These are phyloP conservation scores for Melitaea cinxia DNA, from an alignment of 1,140 invertebrate genomes.

Conservation along the genomic window DNA sequence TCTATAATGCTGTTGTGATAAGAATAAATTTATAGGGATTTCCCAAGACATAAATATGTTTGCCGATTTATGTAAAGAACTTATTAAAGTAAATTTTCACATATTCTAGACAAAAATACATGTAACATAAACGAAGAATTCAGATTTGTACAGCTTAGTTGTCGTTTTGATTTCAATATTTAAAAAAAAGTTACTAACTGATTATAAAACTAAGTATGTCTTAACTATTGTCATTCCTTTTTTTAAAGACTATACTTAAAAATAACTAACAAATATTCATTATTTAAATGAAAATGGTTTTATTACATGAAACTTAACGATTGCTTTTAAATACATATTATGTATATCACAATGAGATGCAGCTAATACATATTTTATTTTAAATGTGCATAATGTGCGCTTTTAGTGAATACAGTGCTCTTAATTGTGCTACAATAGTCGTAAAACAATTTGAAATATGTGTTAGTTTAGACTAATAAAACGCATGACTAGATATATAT, in stretches of 20 bases:
- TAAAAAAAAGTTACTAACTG: not conserved
- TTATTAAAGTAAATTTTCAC: too few species aligned
- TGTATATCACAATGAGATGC: conserved; percentile 12
- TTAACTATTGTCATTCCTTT: not conserved
- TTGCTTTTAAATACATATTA: not conserved
- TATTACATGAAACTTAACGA: not conserved
- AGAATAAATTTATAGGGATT: too few species aligned
- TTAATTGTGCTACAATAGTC: conserved; percentile 12
- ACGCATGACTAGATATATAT: conserved; percentile 24
- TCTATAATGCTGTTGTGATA: not conserved
- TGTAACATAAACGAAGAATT: too few species aligned
- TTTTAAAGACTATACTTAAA: not conserved
- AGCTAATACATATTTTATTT: conserved; percentile 12
- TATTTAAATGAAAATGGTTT: not conserved
- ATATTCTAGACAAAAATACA: too few species aligned
- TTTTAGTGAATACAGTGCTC: conserved; percentile 25
- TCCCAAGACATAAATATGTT: not conserved
- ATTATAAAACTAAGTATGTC: not conserved
- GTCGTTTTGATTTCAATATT: not conserved
- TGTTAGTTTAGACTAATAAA: conserved; percentile 5
- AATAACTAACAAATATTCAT: not conserved
- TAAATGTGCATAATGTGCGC: conserved; percentile 24
- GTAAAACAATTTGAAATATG: conserved; percentile 15
- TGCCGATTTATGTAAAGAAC: too few species aligned
- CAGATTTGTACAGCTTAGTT: too few species aligned